These are phyloP conservation scores for Perodicticus potto DNA, from an alignment of 2,797 vertebrate genomes.

Conservation along the genomic window DNA sequence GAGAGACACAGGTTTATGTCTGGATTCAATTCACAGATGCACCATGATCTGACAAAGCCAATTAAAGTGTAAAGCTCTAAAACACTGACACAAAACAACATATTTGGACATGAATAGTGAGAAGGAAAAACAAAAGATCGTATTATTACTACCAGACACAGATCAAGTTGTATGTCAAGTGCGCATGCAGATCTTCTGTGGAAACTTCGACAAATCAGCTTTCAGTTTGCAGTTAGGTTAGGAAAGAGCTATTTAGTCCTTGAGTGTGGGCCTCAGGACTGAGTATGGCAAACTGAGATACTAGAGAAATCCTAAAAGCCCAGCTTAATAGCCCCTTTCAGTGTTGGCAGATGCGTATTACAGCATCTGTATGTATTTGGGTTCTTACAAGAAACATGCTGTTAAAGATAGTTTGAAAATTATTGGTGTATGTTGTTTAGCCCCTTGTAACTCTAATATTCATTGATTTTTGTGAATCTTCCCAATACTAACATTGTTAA, in stretches of 20 bases:
- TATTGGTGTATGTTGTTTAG: neutral
- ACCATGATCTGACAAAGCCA: neutral
- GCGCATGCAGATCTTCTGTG: neutral
- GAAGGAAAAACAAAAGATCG: neutral
- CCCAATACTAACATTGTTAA: conserved; percentile 57
- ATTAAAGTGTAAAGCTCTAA: neutral
- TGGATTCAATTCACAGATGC: neutral
- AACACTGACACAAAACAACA: neutral
- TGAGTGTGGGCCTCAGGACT: neutral
- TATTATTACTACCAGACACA: neutral
- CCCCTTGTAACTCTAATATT: conserved; percentile 37
- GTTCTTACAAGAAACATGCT: conserved; percentile 16
- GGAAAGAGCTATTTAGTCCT: neutral
- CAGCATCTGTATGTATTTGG: neutral
- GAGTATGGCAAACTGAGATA: accelerated
- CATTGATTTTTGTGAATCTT: conserved; percentile 69
- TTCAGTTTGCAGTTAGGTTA: neutral
- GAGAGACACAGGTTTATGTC: neutral
- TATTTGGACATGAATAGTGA: neutral
- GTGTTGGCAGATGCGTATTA: neutral
- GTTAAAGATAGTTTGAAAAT: conserved; percentile 34
- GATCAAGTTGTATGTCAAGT: neutral
- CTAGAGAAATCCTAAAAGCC: neutral
- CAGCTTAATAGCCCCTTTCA: neutral
- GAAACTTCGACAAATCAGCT: neutral